Evolutionary conservation across 2,113 vertebrate species (phyloP).

Genomic region (Scytalopus superciliaris): DNA sequence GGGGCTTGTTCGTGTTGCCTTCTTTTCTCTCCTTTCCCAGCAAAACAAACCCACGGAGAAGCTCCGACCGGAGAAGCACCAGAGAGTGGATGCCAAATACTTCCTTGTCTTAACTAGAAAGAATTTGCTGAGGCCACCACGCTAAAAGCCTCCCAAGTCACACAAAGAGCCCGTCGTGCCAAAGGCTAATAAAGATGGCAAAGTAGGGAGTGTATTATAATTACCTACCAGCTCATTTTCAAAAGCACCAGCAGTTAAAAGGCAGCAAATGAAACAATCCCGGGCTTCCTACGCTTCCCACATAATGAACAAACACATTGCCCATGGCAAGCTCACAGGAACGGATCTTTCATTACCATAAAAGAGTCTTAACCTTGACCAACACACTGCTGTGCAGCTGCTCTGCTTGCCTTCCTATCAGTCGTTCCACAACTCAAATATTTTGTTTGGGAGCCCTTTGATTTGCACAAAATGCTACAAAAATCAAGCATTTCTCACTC

Average conservation of each 20-base stretch:
- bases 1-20: neutral
- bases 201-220: constrained; percentile 41
- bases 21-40: neutral
- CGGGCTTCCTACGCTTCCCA: neutral
- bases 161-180: neutral
- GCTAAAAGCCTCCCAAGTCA: neutral
- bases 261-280: constrained; percentile 36
- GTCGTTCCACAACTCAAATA: neutral
- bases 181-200: constrained; percentile 56
- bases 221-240: constrained; percentile 49
- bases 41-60: neutral
- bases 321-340: constrained; percentile 35
- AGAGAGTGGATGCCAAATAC: neutral
- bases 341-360: constrained; percentile 5
- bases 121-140: neutral
- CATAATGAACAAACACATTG: constrained; percentile 49
- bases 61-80: neutral
- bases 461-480: neutral
- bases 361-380: constrained; percentile 44
- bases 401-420: neutral
- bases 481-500: neutral
- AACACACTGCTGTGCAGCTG: neutral
- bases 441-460: neutral
- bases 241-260: constrained; percentile 43
- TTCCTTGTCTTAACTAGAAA: neutral